Base-by-base conservation (phyloP, 2,113 vertebrate species). In the Lepidothrix coronata region DNA sequence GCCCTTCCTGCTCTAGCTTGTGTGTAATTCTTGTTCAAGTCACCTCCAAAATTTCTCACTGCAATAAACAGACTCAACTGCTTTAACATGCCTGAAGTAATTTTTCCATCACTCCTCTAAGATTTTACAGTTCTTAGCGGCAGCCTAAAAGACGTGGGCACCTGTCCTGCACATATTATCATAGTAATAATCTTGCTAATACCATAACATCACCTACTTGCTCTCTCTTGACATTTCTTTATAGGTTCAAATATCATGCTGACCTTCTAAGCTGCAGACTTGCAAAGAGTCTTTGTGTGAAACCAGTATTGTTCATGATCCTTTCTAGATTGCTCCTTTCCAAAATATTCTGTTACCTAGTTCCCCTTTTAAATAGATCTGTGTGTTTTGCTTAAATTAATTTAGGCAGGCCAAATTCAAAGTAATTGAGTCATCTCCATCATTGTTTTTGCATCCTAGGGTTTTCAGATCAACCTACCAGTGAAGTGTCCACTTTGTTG, bases 341-440 rank as follows among this genome's bases (percentile, higher is more conserved):
- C 33, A 59, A 49, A 44, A 35, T 43, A 51, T 30, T 62, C 28
- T 39, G 39, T 39, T 81, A 22, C 41, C 19, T 74, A 54, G 3
- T 39, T 21, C 6, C 18, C 11, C 22, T 28, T 80, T 71, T 33
- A 81, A 92, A 46, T 3, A 81, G n/a, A 44, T 63, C 43, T 41
- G 2, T 58, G 7, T 37, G 7, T 46, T 89, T 85, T 33, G 7
- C 15, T 93, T 82, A 49, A 70, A 54, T 39, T 71, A 43, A 46
- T 61, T 88, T 54, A 63, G 63, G 75, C 33, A 39, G 30, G 21
- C 16, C 27, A 55, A 62, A 8, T 72, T 89, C 25, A 61, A 23
- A 0, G 0, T 51, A 54, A 0, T 2, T 28, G 27, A 2, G 0
- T 75, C 21, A 41, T 51, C 31, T 65, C 44, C 7, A 2, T 66